A percentile compares a stretch with the other conserved stretches of the same genome.
Conservation (phyloP, 1,140 invertebrate genomes). For the Nasonia giraulti region DNA sequence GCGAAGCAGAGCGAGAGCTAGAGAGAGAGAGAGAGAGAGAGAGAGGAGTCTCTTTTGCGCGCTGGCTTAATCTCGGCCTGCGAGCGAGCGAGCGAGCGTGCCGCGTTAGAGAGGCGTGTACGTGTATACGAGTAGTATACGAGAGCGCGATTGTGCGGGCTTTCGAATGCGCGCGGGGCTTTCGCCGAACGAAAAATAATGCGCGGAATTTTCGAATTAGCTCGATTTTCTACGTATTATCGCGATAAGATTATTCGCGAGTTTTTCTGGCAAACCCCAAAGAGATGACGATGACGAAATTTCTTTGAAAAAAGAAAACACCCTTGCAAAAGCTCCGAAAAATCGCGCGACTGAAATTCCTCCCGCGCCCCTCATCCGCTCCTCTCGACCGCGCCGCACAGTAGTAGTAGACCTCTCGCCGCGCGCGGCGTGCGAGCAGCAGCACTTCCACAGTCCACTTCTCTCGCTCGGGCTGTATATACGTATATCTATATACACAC, state of each 20-base stretch:
- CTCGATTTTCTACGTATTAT: too few relatives aligned
- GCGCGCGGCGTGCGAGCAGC: constrained; percentile 9
- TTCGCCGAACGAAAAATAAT: background rate
- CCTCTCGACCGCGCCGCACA: background rate
- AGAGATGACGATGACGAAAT: too few relatives aligned
- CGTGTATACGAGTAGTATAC: too few relatives aligned
- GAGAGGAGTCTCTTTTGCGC: background rate
- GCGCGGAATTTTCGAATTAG: too few relatives aligned
- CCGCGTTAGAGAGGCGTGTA: background rate
- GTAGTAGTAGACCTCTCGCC: constrained; percentile 1
- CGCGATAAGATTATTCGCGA: too few relatives aligned
- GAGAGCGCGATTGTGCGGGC: background rate
- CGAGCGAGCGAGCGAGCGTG: background rate
- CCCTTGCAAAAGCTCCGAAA: background rate
- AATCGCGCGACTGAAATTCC: background rate
- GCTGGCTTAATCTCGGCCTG: constrained; percentile 52
- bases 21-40: background rate
- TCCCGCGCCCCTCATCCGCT: background rate
- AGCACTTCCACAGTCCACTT: background rate
- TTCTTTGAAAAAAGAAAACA: too few relatives aligned
- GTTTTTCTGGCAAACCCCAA: too few relatives aligned
- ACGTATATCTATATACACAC: background rate
- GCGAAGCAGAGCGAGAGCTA: background rate
- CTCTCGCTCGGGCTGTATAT: background rate
- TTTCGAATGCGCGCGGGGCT: too few relatives aligned